Evolutionary conservation across 2,113 vertebrate species (phyloP).

Genomic region (Pelodiscus sinensis): DNA sequence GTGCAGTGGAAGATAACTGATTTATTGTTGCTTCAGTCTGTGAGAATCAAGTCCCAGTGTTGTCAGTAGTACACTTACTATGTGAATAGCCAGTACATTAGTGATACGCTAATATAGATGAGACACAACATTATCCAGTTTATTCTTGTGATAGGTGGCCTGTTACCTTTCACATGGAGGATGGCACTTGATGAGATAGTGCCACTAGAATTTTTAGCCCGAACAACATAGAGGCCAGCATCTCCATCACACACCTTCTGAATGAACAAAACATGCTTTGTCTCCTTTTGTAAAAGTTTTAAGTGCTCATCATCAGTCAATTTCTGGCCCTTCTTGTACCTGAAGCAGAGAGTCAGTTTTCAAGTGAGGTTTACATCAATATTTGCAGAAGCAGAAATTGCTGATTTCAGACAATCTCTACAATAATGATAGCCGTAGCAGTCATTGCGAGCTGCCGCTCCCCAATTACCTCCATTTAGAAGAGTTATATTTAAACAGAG

Average conservation of each 20-base stretch:
- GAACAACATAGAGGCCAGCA: conserved; percentile 82
- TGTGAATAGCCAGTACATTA: conserved; percentile 83
- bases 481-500: background rate
- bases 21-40: background rate
- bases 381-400: conserved; percentile 16
- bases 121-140: conserved; percentile 87
- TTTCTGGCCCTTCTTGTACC: conserved; percentile 89
- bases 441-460: background rate
- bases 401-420: conserved; percentile 21
- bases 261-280: conserved; percentile 85
- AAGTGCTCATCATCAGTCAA: conserved; percentile 82
- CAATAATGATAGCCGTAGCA: background rate
- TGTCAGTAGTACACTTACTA: conserved; percentile 40
- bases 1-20: conserved; percentile 20
- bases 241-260: conserved; percentile 80
- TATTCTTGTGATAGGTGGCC: conserved; percentile 75
- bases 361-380: conserved; percentile 73
- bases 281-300: conserved; percentile 85
- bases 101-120: conserved; percentile 83
- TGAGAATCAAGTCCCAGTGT: conserved; percentile 23
- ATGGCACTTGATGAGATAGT: conserved; percentile 80
- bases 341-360: conserved; percentile 87
- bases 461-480: background rate
- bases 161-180: conserved; percentile 83
- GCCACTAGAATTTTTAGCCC: conserved; percentile 77